Evolutionary conservation across 2,113 vertebrate genomes (phyloP), one percentile per base, ranked within the genome.

Genomic region (Antennarius striatus): DNA sequence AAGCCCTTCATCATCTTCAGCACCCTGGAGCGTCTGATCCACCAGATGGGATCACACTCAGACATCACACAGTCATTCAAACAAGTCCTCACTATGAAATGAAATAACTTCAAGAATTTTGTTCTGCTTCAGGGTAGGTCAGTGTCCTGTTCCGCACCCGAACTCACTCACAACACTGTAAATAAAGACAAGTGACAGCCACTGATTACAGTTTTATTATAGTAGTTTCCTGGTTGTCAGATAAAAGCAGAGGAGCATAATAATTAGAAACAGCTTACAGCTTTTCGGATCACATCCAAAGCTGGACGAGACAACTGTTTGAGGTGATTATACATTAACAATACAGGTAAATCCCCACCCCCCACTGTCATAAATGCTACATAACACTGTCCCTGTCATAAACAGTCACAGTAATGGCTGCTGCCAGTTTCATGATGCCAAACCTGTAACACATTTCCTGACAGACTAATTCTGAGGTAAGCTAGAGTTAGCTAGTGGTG

Each of bases 211-310:
- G 55, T 82, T 89, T 85, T 86, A 86, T 87, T 91, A 50, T 85
- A 85, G 62, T 62, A 49, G 55, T 81, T 80, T 69, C 83, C 69
- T 80, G 56, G 32, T 79, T 59, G 53, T 87, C 75, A 71, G 85
- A 77, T 90, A 88, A 90, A 91, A 90, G 90, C 90, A 85, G 86
- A 86, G 76, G 78, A 83, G 80, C 71, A 57, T 69, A 78, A 68
- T 81, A 64, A 71, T 84, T 76, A 79, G 67, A 79, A 77, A 80
- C 63, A 40, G 77, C 54, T 71, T 74, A 71, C 84, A 79, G 81
- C 84, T 88, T 71, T 82, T 53, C 59, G 71, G 78, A 49, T 75
- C 79, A 68, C 68, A 75, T 82, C 84, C 84, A 69, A 75, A 79
- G 68, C 75, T 7, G 59, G 72, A 85, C 65, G 3, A 73, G 53